phyloP scores from a whole-genome alignment of 2,797 vertebrate genomes.

The Naso thynnoides region DNA sequence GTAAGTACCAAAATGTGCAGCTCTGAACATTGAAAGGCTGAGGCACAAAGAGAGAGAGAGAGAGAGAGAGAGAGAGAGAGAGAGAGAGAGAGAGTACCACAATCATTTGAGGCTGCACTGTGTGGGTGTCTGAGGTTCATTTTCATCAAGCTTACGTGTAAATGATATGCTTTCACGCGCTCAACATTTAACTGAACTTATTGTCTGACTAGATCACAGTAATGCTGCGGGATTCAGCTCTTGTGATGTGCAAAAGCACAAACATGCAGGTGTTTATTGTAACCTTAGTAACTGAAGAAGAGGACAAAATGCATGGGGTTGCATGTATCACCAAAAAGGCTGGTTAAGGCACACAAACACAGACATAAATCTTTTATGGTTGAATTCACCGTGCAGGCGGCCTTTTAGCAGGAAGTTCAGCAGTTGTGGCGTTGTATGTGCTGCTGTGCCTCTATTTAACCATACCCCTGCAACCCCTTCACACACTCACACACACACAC shows the following conservation, averaged over 20 bases:
- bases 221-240: slow-evolving; percentile 8
- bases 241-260: not conserved
- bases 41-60: slow-evolving; percentile 30
- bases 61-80: not conserved
- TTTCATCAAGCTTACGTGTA: slow-evolving; percentile 58
- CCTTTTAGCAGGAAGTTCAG: slow-evolving; percentile 60
- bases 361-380: slow-evolving; percentile 17
- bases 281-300: not conserved
- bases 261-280: slow-evolving; percentile 11
- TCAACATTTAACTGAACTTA: slow-evolving; percentile 39
- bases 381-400: slow-evolving; percentile 24
- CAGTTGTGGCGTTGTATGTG: slow-evolving; percentile 35
- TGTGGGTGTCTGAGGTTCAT: slow-evolving; percentile 70
- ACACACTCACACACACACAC: slow-evolving; percentile 14
- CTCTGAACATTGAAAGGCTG: slow-evolving; percentile 42
- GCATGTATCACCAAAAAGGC: not conserved
- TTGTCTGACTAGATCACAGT: slow-evolving; percentile 24
- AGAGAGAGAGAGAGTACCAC: slow-evolving; percentile 25
- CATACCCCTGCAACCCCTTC: not conserved
- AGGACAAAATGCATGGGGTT: not conserved
- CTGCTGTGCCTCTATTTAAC: slow-evolving; percentile 63
- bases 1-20: slow-evolving; percentile 86
- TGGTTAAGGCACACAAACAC: slow-evolving; percentile 13
- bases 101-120: slow-evolving; percentile 50
- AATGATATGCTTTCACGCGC: slow-evolving; percentile 63